Evolutionary conservation across 2,797 vertebrate genomes (phyloP).

Genomic region (Lacerta viridis): DNA sequence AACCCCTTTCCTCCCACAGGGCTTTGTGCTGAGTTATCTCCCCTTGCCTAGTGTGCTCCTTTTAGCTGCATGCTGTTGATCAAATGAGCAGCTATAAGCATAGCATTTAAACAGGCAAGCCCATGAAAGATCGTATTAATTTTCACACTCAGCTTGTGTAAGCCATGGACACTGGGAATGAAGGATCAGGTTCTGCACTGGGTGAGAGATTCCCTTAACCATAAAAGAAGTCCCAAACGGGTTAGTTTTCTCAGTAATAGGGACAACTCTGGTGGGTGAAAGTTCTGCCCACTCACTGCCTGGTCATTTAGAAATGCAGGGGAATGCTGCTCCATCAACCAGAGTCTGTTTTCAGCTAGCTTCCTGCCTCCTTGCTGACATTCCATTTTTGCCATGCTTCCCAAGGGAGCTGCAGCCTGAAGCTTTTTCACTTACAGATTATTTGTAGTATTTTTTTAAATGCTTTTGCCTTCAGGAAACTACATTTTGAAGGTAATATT

Average conservation of each 20-base stretch:
- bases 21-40: conserved; percentile 13
- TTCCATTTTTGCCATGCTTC: too few species aligned
- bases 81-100: not conserved
- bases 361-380: too few species aligned
- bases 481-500: not conserved
- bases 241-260: too few species aligned
- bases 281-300: too few species aligned
- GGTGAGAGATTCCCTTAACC: accelerated
- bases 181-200: not conserved
- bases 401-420: not conserved
- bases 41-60: conserved; percentile 15
- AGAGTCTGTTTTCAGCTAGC: too few species aligned
- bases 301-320: too few species aligned
- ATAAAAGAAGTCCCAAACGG: not conserved
- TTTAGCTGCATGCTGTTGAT: not conserved
- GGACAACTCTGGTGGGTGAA: too few species aligned
- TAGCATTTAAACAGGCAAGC: accelerated
- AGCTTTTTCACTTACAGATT: not conserved
- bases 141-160: not conserved
- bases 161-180: not conserved
- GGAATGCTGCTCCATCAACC: too few species aligned
- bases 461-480: not conserved
- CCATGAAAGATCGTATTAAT: not conserved
- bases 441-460: not conserved
- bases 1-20: conserved; percentile 31